Conservation (phyloP, 2,797 vertebrate species). For the Ibycter americanus region DNA sequence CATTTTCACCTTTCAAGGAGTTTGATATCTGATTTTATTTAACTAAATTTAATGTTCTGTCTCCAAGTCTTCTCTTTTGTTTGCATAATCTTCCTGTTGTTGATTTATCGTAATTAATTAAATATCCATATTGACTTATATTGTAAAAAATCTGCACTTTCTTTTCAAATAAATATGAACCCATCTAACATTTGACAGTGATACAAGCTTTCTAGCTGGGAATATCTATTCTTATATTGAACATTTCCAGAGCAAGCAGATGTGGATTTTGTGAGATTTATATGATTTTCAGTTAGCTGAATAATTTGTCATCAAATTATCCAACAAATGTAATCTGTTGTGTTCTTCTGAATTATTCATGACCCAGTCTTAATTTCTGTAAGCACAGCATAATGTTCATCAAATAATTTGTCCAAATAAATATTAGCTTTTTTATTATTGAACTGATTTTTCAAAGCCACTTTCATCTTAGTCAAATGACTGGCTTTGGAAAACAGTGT, state of each 20-base stretch:
- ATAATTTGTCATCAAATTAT: background rate
- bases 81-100: background rate
- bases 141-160: background rate
- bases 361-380: background rate
- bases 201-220: background rate
- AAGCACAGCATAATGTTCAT: background rate
- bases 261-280: background rate
- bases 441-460: background rate
- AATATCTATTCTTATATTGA: background rate
- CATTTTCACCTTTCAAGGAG: background rate
- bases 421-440: background rate
- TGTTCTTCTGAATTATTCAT: background rate
- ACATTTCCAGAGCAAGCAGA: background rate
- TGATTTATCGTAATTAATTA: background rate
- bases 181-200: background rate
- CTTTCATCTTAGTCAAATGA: background rate
- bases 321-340: background rate
- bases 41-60: background rate
- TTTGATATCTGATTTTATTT: background rate
- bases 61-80: background rate
- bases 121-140: background rate
- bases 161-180: background rate
- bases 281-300: background rate
- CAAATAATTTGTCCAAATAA: background rate
- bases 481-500: background rate